Base-by-base conservation (phyloP, 1,140 invertebrate species). In the Aricia agestis region DNA sequence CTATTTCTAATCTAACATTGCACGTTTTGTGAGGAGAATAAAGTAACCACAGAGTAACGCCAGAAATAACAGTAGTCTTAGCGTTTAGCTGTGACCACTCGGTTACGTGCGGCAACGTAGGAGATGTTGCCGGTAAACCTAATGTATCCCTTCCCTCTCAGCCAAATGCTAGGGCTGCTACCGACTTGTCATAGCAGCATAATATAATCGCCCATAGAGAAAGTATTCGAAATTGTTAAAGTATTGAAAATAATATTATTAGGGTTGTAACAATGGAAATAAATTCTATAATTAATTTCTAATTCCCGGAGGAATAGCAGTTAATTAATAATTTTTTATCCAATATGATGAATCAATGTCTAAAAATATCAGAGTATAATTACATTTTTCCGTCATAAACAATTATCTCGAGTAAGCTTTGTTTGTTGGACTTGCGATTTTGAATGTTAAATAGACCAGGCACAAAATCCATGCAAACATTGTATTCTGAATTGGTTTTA, bases 391-490 rank as follows among this genome's bases (percentile, higher is more conserved):
- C 15, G 10, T 63, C 68, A 63, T 69, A 75, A 73, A 59, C 72
- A 71, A 71, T 69, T 75, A 66, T 59, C 59, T 72, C 72, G 71
- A 71, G 74, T 74, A 70, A 70, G 70, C 70, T 76, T 76, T 67
- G 67, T 61, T 69, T 69, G 31, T 52, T 68, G 32, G 45, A 42
- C 67, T 68, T 11, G 45, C 45, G 61, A 69, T 41, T 69, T 11
- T 58, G 13, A 57, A 52, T 31, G 13, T 42, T 31, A 13, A 36
- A 69, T 58, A 42, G 70, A 75, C 82, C 83, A 82, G 83, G 81
- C 78, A 78, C 80, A 85, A 80, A 83, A 79, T 81, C 74, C 45
- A 76, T 31, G 70, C 32, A 68, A 19, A 45, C 19, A 45, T 70
- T 71, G 70, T 52, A 71, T 71, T 69, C 41, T 63, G 68, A 63